Percentiles rank a stretch among this genome's conserved stretches.
Conservation (phyloP, 2,888 invertebrate genomes). For the Drosophila limbata region DNA sequence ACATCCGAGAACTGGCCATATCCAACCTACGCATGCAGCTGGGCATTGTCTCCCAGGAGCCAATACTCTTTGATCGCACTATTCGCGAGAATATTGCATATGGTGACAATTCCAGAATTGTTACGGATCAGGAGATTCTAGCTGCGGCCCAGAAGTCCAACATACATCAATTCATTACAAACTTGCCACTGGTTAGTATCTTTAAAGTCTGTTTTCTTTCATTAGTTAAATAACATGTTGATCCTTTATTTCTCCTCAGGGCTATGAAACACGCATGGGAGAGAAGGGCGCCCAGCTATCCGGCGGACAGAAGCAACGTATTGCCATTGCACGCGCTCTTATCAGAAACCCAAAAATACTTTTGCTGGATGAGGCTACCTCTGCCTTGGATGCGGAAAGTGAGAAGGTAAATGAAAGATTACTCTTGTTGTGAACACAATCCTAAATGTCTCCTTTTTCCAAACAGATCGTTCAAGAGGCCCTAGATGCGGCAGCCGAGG, state of each 20-base stretch:
- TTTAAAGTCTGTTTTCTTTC: no score
- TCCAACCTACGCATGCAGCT: slow-evolving; percentile 90
- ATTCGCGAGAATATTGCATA: slow-evolving; percentile 97
- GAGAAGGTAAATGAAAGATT: slow-evolving; percentile 88
- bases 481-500: slow-evolving; percentile 91
- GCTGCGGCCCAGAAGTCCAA: slow-evolving; percentile 93
- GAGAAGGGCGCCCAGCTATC: slow-evolving; percentile 91
- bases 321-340: slow-evolving; percentile 94
- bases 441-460: neutral
- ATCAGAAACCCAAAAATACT: slow-evolving; percentile 92
- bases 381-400: slow-evolving; percentile 93
- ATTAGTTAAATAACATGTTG: neutral
- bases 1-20: slow-evolving; percentile 86
- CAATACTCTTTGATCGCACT: slow-evolving; percentile 94
- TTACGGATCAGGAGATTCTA: slow-evolving; percentile 90
- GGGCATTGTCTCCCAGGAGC: slow-evolving; percentile 97
- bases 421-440: neutral
- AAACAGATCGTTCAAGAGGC: slow-evolving; percentile 93
- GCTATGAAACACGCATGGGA: slow-evolving; percentile 92
- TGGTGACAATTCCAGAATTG: slow-evolving; percentile 91
- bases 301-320: slow-evolving; percentile 94
- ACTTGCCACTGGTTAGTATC: slow-evolving; percentile 89
- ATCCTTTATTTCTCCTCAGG: slow-evolving; percentile 84
- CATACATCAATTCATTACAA: slow-evolving; percentile 93
- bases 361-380: slow-evolving; percentile 93